Evolutionary conservation across 2,888 invertebrate genomes (phyloP), one percentile per base, ranked within the genome.

Genomic region (Tiphia femorata): DNA sequence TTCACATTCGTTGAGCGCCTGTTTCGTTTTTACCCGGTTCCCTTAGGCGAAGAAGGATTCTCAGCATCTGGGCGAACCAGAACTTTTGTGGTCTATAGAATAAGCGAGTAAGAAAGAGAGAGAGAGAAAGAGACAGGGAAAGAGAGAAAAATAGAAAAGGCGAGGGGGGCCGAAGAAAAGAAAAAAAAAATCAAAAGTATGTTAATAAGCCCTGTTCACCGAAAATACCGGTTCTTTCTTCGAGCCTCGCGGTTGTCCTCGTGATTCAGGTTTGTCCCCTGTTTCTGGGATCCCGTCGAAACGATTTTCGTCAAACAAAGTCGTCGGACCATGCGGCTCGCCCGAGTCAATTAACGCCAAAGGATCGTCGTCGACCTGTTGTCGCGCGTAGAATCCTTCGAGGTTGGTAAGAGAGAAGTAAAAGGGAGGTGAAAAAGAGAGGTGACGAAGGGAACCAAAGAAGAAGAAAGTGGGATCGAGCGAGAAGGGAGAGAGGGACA

Each of bases 251-350:
- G 69, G 64, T 67, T 69, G 65, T n/a, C n/a, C n/a, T n/a, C n/a
- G n/a, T 61, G 65, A 67, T 70, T 70, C 70, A 57, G 67, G 67
- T 67, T 70, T 65, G 67, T 62, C 41, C 52, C 67, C 47, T 49
- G 65, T 66, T 66, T 58, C 65, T 60, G 66, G 56, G 66, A 55
- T 51, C 59, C 64, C 58, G 70, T 68, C 70, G 56, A 66, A 62
- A 54, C 67, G 64, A 70, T 70, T 70, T 70, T 70, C 70, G 65
- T 70, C 70, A 70, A 70, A 70, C 65, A 65, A 62, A 70, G 54
- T 70, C 66, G 66, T 58, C 60, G 56, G 70, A 62, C 59, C 66
- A 58, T 70, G 54, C 60, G 58, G 46, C 54, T 61, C 62, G 62
- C 63, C 54, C 50, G 42, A 63, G 67, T 70, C 70, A 70, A 70